phyloP scores from a whole-genome alignment of 2,888 invertebrate genomes.

The Rambutsinella grinnellia region DNA sequence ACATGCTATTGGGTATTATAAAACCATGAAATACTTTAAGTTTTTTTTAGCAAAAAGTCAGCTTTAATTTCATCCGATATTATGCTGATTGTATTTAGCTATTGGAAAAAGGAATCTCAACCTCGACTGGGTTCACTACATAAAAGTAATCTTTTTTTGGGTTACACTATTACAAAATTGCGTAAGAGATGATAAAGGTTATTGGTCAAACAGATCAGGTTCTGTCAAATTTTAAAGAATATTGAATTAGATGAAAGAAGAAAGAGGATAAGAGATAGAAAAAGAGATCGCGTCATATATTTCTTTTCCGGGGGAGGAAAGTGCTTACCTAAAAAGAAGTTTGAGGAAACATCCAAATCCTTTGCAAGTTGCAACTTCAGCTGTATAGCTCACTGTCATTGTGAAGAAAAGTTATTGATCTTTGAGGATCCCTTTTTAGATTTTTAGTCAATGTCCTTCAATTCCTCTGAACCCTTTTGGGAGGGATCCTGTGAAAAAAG shows the following conservation, averaged over 20 bases:
- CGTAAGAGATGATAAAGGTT: slow-evolving; percentile 4
- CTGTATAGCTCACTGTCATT: slow-evolving; percentile 64
- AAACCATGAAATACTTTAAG: no score
- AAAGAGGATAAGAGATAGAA: slow-evolving; percentile 2
- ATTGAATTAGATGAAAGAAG: slow-evolving; percentile 37
- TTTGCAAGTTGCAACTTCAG: slow-evolving; percentile 65
- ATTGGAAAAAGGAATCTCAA: slow-evolving; percentile 2
- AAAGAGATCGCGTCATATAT: not conserved
- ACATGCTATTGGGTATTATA: no score
- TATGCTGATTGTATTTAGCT: slow-evolving; percentile 3
- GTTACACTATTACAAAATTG: not conserved
- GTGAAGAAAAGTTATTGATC: no score
- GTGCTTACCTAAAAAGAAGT: slow-evolving; percentile 66
- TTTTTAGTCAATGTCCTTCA: no score
- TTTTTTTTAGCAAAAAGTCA: no score
- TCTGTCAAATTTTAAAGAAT: slow-evolving; percentile 7
- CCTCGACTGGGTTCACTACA: slow-evolving; percentile 3
- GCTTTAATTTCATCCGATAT: no score
- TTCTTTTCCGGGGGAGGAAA: no score
- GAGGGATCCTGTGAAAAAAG: no score
- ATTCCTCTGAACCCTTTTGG: no score
- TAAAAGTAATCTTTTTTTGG: not conserved
- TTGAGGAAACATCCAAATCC: slow-evolving; percentile 66
- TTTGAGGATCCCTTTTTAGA: no score
- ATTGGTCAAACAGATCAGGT: slow-evolving; percentile 25